Evolutionary conservation across 2,888 invertebrate genomes (phyloP).

Genomic region (Chironomus riparius): DNA sequence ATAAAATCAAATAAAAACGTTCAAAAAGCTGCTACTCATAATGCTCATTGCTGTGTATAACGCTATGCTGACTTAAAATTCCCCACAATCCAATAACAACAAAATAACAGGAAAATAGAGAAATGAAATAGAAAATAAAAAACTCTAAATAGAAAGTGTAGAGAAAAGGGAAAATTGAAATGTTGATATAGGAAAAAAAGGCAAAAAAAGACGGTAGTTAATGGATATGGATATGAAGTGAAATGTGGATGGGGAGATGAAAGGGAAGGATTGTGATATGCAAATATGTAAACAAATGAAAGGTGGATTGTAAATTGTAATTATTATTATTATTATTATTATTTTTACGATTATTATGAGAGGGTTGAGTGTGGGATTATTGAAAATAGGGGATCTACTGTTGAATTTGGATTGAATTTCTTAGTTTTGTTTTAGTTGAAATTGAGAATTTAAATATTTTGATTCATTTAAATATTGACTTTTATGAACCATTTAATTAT

Average conservation of each 20-base stretch:
- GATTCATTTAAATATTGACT: no score
- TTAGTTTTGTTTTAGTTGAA: no score
- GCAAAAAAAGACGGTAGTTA: not conserved
- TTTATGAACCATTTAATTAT: no score
- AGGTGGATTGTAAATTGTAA: slow-evolving; percentile 24
- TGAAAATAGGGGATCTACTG: not conserved
- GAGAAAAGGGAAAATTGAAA: not conserved
- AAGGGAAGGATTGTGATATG: slow-evolving; percentile 10
- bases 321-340: slow-evolving; percentile 4
- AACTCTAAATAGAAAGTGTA: not conserved
- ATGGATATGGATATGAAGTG: not conserved
- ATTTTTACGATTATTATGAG: not conserved
- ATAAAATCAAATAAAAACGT: slow-evolving; percentile 20
- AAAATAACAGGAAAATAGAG: not conserved
- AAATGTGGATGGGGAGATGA: not conserved
- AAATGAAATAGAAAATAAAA: no score
- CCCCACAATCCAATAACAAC: not conserved
- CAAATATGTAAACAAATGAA: slow-evolving; percentile 24
- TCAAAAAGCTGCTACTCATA: slow-evolving; percentile 23
- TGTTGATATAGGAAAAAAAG: not conserved
- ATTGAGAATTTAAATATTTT: no score
- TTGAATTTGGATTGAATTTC: no score
- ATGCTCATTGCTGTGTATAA: slow-evolving; percentile 14
- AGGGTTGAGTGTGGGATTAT: not conserved
- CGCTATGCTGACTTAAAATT: slow-evolving; percentile 7